A percentile compares a stretch with the other conserved stretches of the same genome.
phyloP scores from a whole-genome alignment of 2,113 vertebrate genomes.

The Nothobranchius kuhntae region DNA sequence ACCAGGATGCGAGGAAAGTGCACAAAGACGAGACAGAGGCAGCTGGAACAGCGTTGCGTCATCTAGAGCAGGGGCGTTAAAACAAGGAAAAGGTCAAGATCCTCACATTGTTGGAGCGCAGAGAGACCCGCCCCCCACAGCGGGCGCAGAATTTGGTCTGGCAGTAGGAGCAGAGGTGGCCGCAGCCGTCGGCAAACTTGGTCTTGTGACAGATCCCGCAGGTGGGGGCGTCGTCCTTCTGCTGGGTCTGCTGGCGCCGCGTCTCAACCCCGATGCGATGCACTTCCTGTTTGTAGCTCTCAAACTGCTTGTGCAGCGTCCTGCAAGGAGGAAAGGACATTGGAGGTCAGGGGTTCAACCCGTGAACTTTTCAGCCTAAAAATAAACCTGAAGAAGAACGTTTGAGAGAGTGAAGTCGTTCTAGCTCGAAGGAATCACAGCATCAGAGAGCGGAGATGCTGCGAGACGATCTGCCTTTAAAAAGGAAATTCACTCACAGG shows the following conservation, averaged over 20 bases:
- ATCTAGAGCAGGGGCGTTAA: conserved; percentile 20
- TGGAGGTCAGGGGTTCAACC: no score
- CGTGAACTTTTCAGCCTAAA: no score
- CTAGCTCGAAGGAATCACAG: no score
- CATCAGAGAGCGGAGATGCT: no score
- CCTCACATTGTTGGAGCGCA: conserved; percentile 97
- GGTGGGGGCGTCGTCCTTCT: conserved; percentile 96
- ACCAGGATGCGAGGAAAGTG: conserved; percentile 39
- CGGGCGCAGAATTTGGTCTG: conserved; percentile 98
- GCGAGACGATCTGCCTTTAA: no score
- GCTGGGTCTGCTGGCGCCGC: conserved; percentile 89
- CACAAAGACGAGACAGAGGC: conserved; percentile 46
- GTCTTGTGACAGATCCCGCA: conserved; percentile 98
- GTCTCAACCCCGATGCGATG: conserved; percentile 95
- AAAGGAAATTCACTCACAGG: no score
- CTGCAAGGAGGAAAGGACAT: conserved; percentile 67
- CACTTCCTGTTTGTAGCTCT: conserved; percentile 99
- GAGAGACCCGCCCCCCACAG: conserved; percentile 94
- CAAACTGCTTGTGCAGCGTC: conserved; percentile 98
- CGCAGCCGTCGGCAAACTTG: conserved; percentile 97
- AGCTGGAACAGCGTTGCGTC: neutral
- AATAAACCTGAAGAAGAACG: no score
- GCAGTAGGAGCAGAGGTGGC: conserved; percentile 97
- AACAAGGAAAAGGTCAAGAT: neutral
- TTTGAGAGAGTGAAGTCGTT: no score